Base-by-base conservation (phyloP, 1,140 invertebrate genomes). In the Cydia strobilella region DNA sequence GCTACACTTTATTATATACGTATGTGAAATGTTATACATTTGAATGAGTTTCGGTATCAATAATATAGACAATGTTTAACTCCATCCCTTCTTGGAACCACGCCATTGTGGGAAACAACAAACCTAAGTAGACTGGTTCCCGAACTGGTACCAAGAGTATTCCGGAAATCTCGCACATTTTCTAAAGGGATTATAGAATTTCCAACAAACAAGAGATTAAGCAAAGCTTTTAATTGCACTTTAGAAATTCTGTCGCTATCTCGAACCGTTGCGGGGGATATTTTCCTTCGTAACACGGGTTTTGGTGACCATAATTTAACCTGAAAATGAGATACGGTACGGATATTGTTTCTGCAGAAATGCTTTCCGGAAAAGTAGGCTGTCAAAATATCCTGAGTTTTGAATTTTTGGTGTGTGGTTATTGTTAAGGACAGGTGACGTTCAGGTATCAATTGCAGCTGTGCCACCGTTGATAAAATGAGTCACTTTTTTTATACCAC, bases 151-250 rank as follows among this genome's bases (percentile, higher is more conserved):
- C 65, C 31, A 35, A n/a, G 15, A 69, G 65, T 20, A 23, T 69
- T 69, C 65, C 65, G 31, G 31, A 39, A 69, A 69, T 35, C 65
- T 35, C 54, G 23, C 63, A 65, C 63, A 31, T 65, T 65, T 35
- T 65, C 27, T 23, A 65, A 65, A 13, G 2, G 65, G 65, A 35
- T n/a, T n/a, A n/a, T 69, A 69, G 31, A 69, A 35, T 69, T 69
- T 35, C 65, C 18, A 69, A 69, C 65, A 69, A 69, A 69, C 65
- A 69, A 39, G n/a, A 31, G 65, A 42, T 66, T 69, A 69, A 65
- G 27, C 15, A 35, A 69, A 69, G 65, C 65, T 69, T 69, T 69
- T 69, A 69, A 69, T 69, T 69, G 65, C 27, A 69, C 65, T 69
- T 69, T 35, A 35, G 65, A 69, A 69, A 18, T 42, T 39, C 65